Conservation (phyloP, 35 echinoderm and acorn worm genomes). For the Holothuria glaberrima region DNA sequence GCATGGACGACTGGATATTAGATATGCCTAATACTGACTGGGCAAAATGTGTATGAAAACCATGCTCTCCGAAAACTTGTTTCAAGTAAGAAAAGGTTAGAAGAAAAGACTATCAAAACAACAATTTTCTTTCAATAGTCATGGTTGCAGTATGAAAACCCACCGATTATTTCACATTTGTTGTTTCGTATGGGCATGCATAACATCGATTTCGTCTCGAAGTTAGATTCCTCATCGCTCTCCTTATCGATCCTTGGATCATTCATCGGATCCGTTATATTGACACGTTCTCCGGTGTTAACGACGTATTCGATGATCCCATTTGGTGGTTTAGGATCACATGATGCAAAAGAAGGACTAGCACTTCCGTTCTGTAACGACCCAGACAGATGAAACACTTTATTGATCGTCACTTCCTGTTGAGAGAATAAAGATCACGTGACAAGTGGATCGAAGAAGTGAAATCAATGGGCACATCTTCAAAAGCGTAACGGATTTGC, state of each 20-base stretch:
- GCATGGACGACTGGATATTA: too few species aligned
- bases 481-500: background rate
- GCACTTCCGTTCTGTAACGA: slow-evolving; percentile 87
- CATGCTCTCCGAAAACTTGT: too few species aligned
- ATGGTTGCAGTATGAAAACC: background rate
- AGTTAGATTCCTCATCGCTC: slow-evolving; percentile 49
- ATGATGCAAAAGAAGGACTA: slow-evolving; percentile 67
- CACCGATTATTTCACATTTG: slow-evolving; percentile 91
- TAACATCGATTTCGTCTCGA: slow-evolving; percentile 88
- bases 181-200: slow-evolving; percentile 98
- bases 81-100: too few species aligned
- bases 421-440: slow-evolving; percentile 6
- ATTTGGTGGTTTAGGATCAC: slow-evolving; percentile 84
- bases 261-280: slow-evolving; percentile 82
- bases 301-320: slow-evolving; percentile 93
- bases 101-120: too few species aligned
- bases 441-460: background rate
- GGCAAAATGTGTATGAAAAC: too few species aligned
- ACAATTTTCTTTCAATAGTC: too few species aligned
- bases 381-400: slow-evolving; percentile 86
- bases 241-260: slow-evolving; percentile 84
- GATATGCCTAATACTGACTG: too few species aligned
- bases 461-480: slow-evolving; percentile 7
- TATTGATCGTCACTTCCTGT: slow-evolving; percentile 91
- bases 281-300: slow-evolving; percentile 81